phyloP scores from a whole-genome alignment of 2,797 vertebrate genomes.

The Syngnathus rostellatus region DNA sequence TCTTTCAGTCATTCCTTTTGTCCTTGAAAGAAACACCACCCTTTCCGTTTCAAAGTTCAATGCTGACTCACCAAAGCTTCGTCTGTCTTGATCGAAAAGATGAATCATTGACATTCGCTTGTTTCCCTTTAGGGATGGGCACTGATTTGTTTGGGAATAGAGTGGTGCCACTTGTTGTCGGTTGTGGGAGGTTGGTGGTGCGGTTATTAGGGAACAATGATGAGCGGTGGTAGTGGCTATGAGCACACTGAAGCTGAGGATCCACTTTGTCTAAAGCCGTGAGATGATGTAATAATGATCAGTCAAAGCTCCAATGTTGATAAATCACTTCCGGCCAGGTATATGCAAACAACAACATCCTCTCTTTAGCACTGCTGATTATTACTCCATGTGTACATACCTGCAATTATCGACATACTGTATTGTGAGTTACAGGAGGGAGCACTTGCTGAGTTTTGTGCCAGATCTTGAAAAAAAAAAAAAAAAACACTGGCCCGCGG shows the following conservation, averaged over 20 bases:
- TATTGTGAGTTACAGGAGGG: no score
- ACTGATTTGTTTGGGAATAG: neutral
- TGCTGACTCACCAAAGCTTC: neutral
- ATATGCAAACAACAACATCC: neutral
- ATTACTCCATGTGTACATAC: neutral
- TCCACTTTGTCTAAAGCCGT: neutral
- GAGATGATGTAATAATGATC: neutral
- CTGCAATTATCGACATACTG: no score
- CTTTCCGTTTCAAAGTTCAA: neutral
- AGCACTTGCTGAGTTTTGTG: slow-evolving; percentile 45
- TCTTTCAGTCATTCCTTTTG: neutral
- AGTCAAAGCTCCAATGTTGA: neutral
- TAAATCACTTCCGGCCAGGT: neutral
- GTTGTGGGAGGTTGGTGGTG: neutral
- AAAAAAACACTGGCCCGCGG: slow-evolving; percentile 10
- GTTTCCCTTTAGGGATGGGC: neutral
- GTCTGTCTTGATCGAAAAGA: neutral
- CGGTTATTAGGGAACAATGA: neutral
- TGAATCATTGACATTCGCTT: neutral
- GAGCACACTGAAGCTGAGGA: neutral
- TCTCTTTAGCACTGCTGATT: slow-evolving; percentile 12
- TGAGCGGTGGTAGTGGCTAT: neutral
- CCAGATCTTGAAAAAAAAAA: slow-evolving; percentile 9
- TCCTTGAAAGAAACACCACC: neutral
- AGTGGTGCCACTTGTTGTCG: neutral